phyloP scores from a whole-genome alignment of 2,888 invertebrate genomes.

The Phaedon cochleariae region DNA sequence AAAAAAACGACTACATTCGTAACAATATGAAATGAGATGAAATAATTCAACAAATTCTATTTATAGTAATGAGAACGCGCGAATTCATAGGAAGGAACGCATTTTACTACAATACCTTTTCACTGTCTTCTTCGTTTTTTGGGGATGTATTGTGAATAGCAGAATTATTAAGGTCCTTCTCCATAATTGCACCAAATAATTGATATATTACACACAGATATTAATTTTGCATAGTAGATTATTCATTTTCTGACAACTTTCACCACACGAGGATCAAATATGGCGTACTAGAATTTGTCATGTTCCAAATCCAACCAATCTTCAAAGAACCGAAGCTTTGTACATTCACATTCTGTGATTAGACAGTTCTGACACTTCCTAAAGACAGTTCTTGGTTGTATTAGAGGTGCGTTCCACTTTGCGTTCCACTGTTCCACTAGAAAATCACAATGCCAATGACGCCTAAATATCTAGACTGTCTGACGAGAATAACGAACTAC shows the following conservation, averaged over 20 bases:
- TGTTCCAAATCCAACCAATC: neutral
- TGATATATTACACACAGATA: conserved; percentile 48
- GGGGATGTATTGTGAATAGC: conserved; percentile 46
- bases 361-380: too few species aligned
- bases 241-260: conserved; percentile 60
- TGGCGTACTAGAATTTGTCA: conserved; percentile 52
- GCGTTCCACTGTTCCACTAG: too few species aligned
- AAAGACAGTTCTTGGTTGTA: too few species aligned
- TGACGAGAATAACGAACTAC: too few species aligned
- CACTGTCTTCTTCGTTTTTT: conserved; percentile 49
- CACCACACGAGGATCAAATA: conserved; percentile 62
- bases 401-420: too few species aligned
- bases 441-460: too few species aligned
- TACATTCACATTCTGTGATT: too few species aligned
- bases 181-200: conserved; percentile 55
- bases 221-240: conserved; percentile 48
- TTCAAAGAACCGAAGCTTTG: neutral
- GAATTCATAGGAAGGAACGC: conserved; percentile 51
- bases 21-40: conserved; percentile 18
- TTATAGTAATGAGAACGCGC: conserved; percentile 59
- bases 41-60: conserved; percentile 44
- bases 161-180: conserved; percentile 54
- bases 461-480: too few species aligned
- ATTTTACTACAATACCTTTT: conserved; percentile 56
- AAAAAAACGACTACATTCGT: too few species aligned